Percentiles rank a stretch among this genome's conserved stretches.
Evolutionary conservation across 2,888 invertebrate genomes (phyloP).

Genomic region (Lasioglossum morio): DNA sequence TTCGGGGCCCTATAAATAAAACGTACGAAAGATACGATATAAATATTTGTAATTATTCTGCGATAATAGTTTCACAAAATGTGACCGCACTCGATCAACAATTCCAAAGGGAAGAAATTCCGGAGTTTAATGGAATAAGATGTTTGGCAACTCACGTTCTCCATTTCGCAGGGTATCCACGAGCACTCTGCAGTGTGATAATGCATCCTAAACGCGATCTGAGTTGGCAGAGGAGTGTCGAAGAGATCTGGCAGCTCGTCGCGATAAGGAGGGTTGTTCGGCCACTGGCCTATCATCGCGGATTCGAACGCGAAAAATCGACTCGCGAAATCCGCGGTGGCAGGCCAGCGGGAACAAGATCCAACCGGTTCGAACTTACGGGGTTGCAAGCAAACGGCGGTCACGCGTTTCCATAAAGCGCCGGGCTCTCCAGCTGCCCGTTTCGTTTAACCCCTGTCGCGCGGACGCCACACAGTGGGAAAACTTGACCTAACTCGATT

Average conservation of each 20-base stretch:
- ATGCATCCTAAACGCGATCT: neutral
- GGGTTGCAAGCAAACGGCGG: slow-evolving; percentile 45
- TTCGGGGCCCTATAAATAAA: too few relatives aligned
- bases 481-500: too few relatives aligned
- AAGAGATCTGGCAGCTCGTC: neutral
- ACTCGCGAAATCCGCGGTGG: slow-evolving; percentile 38
- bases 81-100: neutral
- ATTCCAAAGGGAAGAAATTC: neutral
- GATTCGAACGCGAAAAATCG: slow-evolving; percentile 43
- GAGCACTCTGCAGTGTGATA: too few relatives aligned
- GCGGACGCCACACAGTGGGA: too few relatives aligned
- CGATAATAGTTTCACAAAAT: too few relatives aligned
- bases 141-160: slow-evolving; percentile 14
- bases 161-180: neutral
- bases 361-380: slow-evolving; percentile 60
- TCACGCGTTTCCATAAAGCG: slow-evolving; percentile 19
- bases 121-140: neutral
- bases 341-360: slow-evolving; percentile 46
- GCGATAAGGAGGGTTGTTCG: slow-evolving; percentile 31
- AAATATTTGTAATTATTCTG: too few relatives aligned
- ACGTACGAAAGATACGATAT: too few relatives aligned
- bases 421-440: neutral
- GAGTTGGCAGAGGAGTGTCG: neutral
- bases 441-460: neutral
- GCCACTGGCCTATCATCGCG: slow-evolving; percentile 8